phyloP scores from a whole-genome alignment of 2,113 vertebrate genomes.

The Megalops atlanticus region DNA sequence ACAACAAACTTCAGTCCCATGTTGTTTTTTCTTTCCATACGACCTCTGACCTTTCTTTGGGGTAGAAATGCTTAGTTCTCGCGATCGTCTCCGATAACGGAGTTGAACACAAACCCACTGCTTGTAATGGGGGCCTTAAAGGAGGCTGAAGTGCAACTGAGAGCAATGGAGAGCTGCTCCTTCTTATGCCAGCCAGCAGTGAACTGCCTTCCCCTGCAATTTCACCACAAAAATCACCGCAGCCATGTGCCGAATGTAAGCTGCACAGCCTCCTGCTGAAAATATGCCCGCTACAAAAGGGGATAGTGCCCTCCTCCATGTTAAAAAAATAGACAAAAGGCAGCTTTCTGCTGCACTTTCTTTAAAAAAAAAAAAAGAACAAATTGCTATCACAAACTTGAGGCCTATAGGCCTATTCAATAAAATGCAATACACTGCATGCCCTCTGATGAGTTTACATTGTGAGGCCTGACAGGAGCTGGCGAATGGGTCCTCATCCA shows the following conservation, averaged over 20 bases:
- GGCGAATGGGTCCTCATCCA: constrained; percentile 55
- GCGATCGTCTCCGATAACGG: neutral
- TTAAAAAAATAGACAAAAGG: neutral
- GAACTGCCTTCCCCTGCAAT: neutral
- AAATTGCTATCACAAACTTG: neutral
- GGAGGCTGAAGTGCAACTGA: neutral
- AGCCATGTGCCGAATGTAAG: too few species aligned
- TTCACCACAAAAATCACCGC: neutral
- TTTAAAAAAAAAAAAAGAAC: neutral
- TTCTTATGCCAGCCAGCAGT: neutral
- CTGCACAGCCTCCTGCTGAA: too few species aligned
- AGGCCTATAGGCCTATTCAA: neutral
- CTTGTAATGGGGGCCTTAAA: neutral
- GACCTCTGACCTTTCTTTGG: neutral
- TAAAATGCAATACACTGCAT: too few species aligned
- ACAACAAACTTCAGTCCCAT: neutral
- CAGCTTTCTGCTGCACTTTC: neutral
- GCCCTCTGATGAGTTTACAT: neutral
- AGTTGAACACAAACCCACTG: neutral
- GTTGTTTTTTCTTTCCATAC: neutral
- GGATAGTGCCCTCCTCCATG: neutral
- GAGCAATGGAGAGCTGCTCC: neutral
- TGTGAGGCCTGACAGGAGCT: neutral
- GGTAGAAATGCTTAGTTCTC: neutral
- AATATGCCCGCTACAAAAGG: neutral